Base-by-base conservation (phyloP, 2,888 invertebrate genomes). In the Campaea margaritaria region DNA sequence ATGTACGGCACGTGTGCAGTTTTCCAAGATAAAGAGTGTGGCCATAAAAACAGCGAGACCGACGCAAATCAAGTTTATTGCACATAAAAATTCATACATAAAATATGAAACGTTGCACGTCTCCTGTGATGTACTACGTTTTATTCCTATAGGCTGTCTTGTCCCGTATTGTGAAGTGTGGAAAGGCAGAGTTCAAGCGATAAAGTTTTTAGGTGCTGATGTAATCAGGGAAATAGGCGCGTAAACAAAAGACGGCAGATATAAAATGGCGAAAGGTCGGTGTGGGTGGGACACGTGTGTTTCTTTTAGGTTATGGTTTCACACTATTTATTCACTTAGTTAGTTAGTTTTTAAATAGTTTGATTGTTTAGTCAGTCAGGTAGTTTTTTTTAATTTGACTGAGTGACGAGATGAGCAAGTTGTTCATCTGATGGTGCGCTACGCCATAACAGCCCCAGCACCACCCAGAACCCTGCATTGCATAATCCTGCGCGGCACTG, bases 41-140 rank as follows among this genome's bases (percentile, higher is more conserved):
- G 68, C 71, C 52, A 71, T 47, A 55, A 68, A 74, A 56, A 36
- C n/a, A 56, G 65, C 66, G 69, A 47, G 51, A 55, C 59, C 51
- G 34, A 58, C 52, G 61, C 65, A 68, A 69, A 65, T 67, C 69
- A 65, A 61, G 62, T 66, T 72, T 57, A 58, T 69, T 61, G 64
- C 64, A 39, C 59, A 67, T 69, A 69, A 67, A 69, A 67, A 64
- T 58, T 64, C 62, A 67, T 69, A 69, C 48, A 55, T 43, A 62
- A 51, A 59, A 48, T 41, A 62, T 57, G 46, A 57, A 57, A 61
- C 51, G 46, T 27, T 56, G 56, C 61, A 56, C 47, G 59, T 44
- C 52, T 28, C 34, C 38, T 39, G 48, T 28, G 49, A 59, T 41
- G 45, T 46, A 39, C 44, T 53, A 59, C 58, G 59, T 41, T 59